A percentile compares a stretch with the other conserved stretches of the same genome.
Evolutionary conservation across 2,888 invertebrate genomes (phyloP).

Genomic region (Ophion ellenae): DNA sequence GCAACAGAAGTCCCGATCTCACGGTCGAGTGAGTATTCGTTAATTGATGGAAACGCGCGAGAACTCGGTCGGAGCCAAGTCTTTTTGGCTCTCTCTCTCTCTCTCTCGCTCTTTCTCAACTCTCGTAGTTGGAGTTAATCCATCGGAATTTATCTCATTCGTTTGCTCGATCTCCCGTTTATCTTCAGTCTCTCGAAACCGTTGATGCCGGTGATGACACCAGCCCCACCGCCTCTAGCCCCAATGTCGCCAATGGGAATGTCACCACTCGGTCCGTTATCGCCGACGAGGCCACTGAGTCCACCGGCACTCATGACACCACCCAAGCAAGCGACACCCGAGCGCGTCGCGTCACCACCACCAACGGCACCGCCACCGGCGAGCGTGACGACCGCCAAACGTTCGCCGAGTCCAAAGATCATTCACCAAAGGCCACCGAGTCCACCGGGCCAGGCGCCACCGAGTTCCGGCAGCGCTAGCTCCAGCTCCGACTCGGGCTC

Average conservation of each 20-base stretch:
- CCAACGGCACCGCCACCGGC: conserved; percentile 69
- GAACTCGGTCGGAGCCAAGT: conserved; percentile 13
- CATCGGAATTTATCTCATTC: conserved; percentile 30
- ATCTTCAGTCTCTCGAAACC: conserved; percentile 84
- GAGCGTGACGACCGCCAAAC: conserved; percentile 64
- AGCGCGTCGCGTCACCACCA: conserved; percentile 71
- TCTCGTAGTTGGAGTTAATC: conserved; percentile 43
- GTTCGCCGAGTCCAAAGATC: conserved; percentile 66
- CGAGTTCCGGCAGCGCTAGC: conserved; percentile 85
- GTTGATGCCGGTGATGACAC: conserved; percentile 81
- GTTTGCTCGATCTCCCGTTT: conserved; percentile 40
- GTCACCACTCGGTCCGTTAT: conserved; percentile 77
- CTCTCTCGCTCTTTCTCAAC: conserved; percentile 14
- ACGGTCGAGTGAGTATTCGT: conserved; percentile 76
- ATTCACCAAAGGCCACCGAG: conserved; percentile 77
- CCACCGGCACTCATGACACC: conserved; percentile 69
- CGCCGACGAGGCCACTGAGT: conserved; percentile 75
- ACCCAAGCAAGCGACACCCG: conserved; percentile 70
- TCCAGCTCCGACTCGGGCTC: conserved; percentile 88
- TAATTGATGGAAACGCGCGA: conserved; percentile 30
- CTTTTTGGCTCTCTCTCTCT: background rate
- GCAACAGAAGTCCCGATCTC: conserved; percentile 76
- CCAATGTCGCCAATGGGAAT: conserved; percentile 84
- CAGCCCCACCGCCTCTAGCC: conserved; percentile 83
- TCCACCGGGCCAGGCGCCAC: conserved; percentile 85